phyloP scores from a whole-genome alignment of 2,797 vertebrate species.

The Pelobates cultripes region DNA sequence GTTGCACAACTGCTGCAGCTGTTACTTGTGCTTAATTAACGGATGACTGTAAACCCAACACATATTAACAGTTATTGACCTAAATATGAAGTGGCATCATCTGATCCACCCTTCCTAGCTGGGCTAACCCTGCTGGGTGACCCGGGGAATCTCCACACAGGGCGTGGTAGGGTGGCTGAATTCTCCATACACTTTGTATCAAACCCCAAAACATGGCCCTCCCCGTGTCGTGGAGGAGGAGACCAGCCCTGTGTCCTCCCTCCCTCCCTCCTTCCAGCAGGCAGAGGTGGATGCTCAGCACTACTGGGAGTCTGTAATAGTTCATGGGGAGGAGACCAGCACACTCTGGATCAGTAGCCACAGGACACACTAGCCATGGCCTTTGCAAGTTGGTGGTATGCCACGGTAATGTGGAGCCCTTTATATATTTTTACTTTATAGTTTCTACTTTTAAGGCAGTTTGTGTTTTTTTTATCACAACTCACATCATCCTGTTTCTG shows the following conservation, averaged over 20 bases:
- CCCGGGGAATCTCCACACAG: conserved; percentile 8
- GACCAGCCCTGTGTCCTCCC: background rate
- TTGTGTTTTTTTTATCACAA: background rate
- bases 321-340: conserved; percentile 1
- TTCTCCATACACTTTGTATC: background rate
- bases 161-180: conserved; percentile 31
- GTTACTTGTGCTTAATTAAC: too few species aligned
- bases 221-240: conserved; percentile 31
- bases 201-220: conserved; percentile 40
- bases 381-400: conserved; percentile 52
- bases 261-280: conserved; percentile 1
- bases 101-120: background rate
- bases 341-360: too few species aligned
- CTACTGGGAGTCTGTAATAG: background rate
- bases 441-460: background rate
- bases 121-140: background rate
- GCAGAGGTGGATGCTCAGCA: conserved; percentile 24
- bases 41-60: background rate
- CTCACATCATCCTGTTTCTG: background rate
- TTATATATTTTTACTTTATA: background rate
- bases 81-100: conserved; percentile 2
- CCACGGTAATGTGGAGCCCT: conserved; percentile 29
- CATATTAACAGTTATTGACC: conserved; percentile 5
- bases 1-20: too few species aligned
- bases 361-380: conserved; percentile 22